Evolutionary conservation across 1,140 invertebrate genomes (phyloP), one percentile per base, ranked within the genome.

Genomic region (Andricus grossulariae): DNA sequence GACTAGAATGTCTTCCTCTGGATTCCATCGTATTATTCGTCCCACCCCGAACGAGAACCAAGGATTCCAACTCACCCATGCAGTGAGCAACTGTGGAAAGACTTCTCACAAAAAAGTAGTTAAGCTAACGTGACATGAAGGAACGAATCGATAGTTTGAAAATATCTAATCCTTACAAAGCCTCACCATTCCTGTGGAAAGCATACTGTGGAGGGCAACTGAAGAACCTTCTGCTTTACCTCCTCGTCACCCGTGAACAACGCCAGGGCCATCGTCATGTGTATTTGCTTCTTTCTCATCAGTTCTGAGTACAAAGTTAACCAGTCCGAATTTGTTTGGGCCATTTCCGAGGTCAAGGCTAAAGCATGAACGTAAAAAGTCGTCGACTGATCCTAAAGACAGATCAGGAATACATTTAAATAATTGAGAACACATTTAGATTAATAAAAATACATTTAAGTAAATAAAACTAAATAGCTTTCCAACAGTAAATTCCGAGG

Each of bases 241-340:
- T 91, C 84, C 71, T 82, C 84, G 12, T 90, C 88, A 13, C 92
- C 90, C 7, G 85, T 89, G 80, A 90, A 93, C 15, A 94, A 85
- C 15, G 91, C 92, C 54, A 92, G 82, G 10, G 93, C 93, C 50
- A 94, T 86, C 12, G 92, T 87, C 84, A 91, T 92, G 81, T 93
- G 92, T 13, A 93, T 90, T 83, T 92, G 90, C 80, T 89, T 92
- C 8, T 88, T 89, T 75, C 89, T 81, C 55, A 93, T 83, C 16
- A 93, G 78, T 74, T 92, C 89, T 15, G 86, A 84, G 75, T 91
- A 92, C 15, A 92, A 77, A 18, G 89, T 87, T 25, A 90, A 76
- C 93, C 93, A 93, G 51, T 87, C 81, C 0, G 87, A 84, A 85
- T 92, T 86, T 73, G 90, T 86, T 49, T 86, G 78, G 8, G 89